These are phyloP conservation scores for Rhynchophorus ferrugineus DNA, from an alignment of 1,140 invertebrate genomes.

Conservation along the genomic window DNA sequence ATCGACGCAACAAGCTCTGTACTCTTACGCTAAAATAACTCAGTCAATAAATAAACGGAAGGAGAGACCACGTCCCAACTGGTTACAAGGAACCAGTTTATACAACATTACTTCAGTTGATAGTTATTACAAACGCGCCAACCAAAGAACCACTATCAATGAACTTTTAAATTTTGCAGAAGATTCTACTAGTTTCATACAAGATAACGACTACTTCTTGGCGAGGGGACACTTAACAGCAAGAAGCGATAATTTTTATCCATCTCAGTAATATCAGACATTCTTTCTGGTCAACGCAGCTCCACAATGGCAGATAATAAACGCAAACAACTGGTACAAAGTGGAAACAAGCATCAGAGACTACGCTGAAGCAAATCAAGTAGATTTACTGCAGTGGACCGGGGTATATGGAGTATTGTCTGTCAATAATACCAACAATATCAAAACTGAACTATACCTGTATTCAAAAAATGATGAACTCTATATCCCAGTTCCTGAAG, in stretches of 20 bases:
- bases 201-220: constrained; percentile 47
- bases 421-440: constrained; percentile 34
- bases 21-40: constrained; percentile 28
- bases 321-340: constrained; percentile 48
- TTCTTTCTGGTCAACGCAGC: constrained; percentile 50
- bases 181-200: constrained; percentile 30
- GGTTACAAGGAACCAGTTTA: constrained; percentile 24
- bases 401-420: constrained; percentile 47
- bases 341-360: constrained; percentile 42
- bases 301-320: constrained; percentile 52
- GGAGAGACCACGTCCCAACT: constrained; percentile 31
- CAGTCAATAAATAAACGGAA: constrained; percentile 23
- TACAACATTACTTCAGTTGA: constrained; percentile 32
- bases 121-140: constrained; percentile 28
- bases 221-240: constrained; percentile 60
- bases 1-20: constrained; percentile 23
- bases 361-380: constrained; percentile 31
- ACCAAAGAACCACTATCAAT: constrained; percentile 32
- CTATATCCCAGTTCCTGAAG: constrained; percentile 47
- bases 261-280: constrained; percentile 53
- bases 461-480: constrained; percentile 39
- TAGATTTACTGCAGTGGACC: constrained; percentile 47
- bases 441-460: constrained; percentile 44
- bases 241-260: constrained; percentile 57
- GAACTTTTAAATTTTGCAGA: constrained; percentile 32